Evolutionary conservation across 2,888 invertebrate genomes (phyloP).

Genomic region (Drosophila algonquin): DNA sequence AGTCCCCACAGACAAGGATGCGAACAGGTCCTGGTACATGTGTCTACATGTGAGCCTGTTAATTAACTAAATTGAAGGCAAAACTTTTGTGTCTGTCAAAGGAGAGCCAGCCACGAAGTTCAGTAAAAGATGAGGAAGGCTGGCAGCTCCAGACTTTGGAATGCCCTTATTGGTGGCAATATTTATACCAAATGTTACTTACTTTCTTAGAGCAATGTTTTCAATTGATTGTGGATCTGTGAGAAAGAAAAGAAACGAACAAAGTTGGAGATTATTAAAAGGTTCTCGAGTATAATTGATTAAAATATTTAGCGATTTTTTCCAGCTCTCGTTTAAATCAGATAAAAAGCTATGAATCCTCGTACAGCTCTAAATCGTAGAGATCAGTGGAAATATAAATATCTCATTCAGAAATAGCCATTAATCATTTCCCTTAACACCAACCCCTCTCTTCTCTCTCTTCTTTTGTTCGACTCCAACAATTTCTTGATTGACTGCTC

Average conservation of each 20-base stretch:
- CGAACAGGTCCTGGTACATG: conserved; percentile 19
- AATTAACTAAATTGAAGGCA: conserved; percentile 74
- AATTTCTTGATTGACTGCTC: conserved; percentile 29
- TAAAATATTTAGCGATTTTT: no score
- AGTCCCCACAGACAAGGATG: conserved; percentile 46
- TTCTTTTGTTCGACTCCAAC: neutral
- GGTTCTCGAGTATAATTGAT: neutral
- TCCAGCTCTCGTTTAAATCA: neutral
- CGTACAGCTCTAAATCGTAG: neutral
- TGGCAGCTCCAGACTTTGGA: neutral
- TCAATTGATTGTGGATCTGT: neutral
- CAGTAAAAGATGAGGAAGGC: conserved; percentile 2
- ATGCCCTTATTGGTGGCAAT: neutral
- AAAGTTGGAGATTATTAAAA: neutral
- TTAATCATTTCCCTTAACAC: neutral
- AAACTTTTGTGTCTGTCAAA: conserved; percentile 52
- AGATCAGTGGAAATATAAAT: neutral
- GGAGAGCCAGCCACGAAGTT: neutral
- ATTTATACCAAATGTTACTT: neutral
- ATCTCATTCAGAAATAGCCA: neutral
- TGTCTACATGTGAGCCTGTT: conserved; percentile 43
- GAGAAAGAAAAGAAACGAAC: neutral
- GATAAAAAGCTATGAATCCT: neutral
- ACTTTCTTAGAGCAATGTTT: neutral
- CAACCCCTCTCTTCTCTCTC: neutral